Evolutionary conservation across 2,113 vertebrate species (phyloP).

Genomic region (Chrysochloris asiatica): DNA sequence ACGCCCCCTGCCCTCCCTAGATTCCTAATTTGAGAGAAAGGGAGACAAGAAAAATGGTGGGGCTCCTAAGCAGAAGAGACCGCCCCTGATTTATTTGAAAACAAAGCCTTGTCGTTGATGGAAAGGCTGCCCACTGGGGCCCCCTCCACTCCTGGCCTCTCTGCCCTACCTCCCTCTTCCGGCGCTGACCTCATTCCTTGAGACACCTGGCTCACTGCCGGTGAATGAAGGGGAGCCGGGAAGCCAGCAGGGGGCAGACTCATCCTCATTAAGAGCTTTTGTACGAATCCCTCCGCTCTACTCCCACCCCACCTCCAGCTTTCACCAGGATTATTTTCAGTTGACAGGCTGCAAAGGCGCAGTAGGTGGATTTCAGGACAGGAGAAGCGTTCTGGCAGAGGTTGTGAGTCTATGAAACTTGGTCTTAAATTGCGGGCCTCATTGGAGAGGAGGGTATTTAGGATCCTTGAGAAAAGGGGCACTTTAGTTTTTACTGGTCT

Average conservation of each 20-base stretch:
- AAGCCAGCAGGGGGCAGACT: slow-evolving; percentile 66
- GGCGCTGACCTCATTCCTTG: background rate
- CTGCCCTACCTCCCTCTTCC: background rate
- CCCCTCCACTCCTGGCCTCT: background rate
- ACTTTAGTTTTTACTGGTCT: background rate
- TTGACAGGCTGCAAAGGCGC: slow-evolving; percentile 61
- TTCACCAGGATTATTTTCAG: slow-evolving; percentile 61
- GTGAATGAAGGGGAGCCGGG: background rate
- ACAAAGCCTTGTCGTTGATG: background rate
- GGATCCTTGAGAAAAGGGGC: background rate
- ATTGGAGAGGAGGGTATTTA: background rate
- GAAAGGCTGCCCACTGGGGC: background rate
- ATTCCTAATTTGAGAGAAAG: slow-evolving; percentile 10
- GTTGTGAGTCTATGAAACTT: background rate
- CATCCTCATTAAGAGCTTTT: background rate
- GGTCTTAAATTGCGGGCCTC: background rate
- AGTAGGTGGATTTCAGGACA: slow-evolving; percentile 59
- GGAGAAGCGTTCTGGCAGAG: slow-evolving; percentile 28
- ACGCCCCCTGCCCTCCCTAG: slow-evolving; percentile 1
- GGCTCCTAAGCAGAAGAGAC: background rate
- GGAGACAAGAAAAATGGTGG: background rate
- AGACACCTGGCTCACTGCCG: background rate
- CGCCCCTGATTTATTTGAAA: background rate
- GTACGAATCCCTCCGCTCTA: background rate
- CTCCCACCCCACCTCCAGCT: background rate